Base-by-base conservation (phyloP, 2,113 vertebrate species). In the Pandion haliaetus region DNA sequence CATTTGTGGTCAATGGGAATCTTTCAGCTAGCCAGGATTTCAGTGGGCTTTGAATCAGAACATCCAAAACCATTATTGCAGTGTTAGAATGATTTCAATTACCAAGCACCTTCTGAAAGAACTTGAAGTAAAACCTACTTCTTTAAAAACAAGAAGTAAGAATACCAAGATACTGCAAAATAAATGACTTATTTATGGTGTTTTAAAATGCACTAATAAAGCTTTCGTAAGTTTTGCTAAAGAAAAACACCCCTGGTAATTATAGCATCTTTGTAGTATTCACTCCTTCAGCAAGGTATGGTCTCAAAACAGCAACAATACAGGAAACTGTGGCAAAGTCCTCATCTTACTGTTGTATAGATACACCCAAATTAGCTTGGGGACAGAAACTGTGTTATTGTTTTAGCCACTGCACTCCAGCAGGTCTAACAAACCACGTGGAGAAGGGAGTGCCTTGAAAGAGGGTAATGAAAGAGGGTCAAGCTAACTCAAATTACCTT, bases 401-500 rank as follows among this genome's bases (percentile, higher is more conserved):
- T 76, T 88, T 66, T 42, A 92, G 71, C 74, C 54, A 91, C 45
- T 38, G 57, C 77, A 79, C 93, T 87, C 71, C 52, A 88, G 78
- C 85, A 96, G 71, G 85, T 93, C 71, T 93, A 90, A 86, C 78
- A 93, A 93, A 85, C 87, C 87, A 80, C 20, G 10, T n/a, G 66
- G 70, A 91, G 59, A 88, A 92, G 90, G 92, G 95, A 97, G 96
- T 73, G 87, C 58, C 93, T 91, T 93, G 52, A 88, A 86, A 95
- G 57, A 76, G 62, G 6, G 3, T 90, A 85, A 95, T 92, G 90
- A 93, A 93, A 96, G 85, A 90, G 87, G 93, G 96, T 95, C 96
- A 96, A 70, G 87, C 85, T 92, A 90, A 97, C 96, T 96, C 96
- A 92, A 92, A 95, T 97, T 96, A 96, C 96, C 93, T 92, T 94